Conservation (phyloP, 2,888 invertebrate species). For the Antheraea yamamai region DNA sequence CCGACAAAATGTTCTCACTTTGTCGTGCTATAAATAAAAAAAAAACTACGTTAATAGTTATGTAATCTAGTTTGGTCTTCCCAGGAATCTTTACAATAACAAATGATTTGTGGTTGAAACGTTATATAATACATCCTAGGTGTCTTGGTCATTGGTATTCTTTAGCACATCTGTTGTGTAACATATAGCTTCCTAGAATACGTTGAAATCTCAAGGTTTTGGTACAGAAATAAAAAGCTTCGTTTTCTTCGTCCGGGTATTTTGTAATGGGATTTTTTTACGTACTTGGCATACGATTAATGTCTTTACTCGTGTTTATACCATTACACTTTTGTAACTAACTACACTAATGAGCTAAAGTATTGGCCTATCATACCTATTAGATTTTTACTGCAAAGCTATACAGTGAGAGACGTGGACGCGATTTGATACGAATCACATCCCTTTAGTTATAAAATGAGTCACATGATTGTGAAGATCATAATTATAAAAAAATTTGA, state of each 20-base stretch:
- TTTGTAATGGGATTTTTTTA: background rate
- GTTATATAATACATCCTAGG: slow-evolving; percentile 1
- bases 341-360: background rate
- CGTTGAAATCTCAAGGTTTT: background rate
- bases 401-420: too few relatives aligned
- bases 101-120: slow-evolving; percentile 4
- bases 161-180: slow-evolving; percentile 7
- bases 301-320: background rate
- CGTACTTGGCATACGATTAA: slow-evolving; percentile 2
- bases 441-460: too few relatives aligned
- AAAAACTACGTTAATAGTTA: background rate
- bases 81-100: slow-evolving; percentile 8
- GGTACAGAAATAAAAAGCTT: slow-evolving; percentile 5
- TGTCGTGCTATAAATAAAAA: background rate
- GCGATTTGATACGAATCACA: too few relatives aligned
- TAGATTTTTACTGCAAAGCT: too few relatives aligned
- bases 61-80: background rate
- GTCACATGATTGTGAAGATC: too few relatives aligned
- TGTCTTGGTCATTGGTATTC: slow-evolving; percentile 9
- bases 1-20: too few relatives aligned
- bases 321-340: background rate
- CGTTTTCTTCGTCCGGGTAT: background rate
- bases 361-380: too few relatives aligned
- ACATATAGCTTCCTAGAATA: background rate
- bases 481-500: too few relatives aligned